These are phyloP conservation scores for Polietes domitor DNA, from an alignment of 2,888 invertebrate genomes.

Conservation along the genomic window DNA sequence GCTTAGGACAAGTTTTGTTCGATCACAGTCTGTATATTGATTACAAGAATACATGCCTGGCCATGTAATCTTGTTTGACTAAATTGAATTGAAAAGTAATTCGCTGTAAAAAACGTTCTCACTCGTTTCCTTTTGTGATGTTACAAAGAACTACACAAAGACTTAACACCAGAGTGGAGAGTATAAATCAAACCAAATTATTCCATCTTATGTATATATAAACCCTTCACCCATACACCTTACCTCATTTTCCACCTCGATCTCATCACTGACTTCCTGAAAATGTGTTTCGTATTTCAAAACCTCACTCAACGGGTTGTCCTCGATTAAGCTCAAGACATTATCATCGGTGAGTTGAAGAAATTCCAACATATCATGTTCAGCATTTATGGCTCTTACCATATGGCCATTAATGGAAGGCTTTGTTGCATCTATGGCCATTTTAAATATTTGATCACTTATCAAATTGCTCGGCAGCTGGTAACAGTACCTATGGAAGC, in stretches of 20 bases:
- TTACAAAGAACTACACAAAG: too few relatives aligned
- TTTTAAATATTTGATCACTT: slow-evolving; percentile 77
- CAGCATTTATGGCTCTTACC: slow-evolving; percentile 51
- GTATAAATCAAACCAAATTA: slow-evolving; percentile 29
- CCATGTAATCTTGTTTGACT: too few relatives aligned
- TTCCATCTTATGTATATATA: not conserved
- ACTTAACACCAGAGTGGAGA: too few relatives aligned
- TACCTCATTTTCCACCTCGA: slow-evolving; percentile 37
- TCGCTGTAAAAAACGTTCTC: too few relatives aligned
- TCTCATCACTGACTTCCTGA: slow-evolving; percentile 68
- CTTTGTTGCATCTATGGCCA: slow-evolving; percentile 58
- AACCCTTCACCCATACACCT: not conserved
- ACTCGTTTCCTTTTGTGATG: too few relatives aligned
- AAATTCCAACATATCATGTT: slow-evolving; percentile 60
- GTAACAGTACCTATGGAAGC: slow-evolving; percentile 82
- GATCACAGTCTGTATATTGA: too few relatives aligned
- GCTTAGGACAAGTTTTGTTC: too few relatives aligned
- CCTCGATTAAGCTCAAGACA: slow-evolving; percentile 65
- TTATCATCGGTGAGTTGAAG: slow-evolving; percentile 69
- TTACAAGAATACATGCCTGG: too few relatives aligned
- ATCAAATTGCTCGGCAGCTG: slow-evolving; percentile 80
- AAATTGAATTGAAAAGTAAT: too few relatives aligned
- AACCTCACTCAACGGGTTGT: slow-evolving; percentile 64
- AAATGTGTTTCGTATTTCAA: slow-evolving; percentile 37
- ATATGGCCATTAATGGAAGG: slow-evolving; percentile 49